A percentile compares a stretch with the other conserved stretches of the same genome.
phyloP scores from a whole-genome alignment of 92 coral and sea anemone species.

The Paramuricea clavata region DNA sequence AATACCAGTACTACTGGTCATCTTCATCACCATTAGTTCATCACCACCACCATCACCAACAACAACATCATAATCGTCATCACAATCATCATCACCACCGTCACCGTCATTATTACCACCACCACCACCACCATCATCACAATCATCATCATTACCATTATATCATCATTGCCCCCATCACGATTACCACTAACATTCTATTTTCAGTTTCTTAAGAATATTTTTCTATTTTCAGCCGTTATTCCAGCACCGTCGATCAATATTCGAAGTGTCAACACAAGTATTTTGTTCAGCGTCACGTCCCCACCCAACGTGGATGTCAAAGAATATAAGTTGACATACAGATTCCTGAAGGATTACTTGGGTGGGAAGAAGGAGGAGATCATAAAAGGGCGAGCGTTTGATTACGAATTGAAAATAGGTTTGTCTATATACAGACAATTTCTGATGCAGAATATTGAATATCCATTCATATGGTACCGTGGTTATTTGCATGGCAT shows the following conservation, averaged over 20 bases:
- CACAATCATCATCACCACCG: no score
- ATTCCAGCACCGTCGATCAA: neutral
- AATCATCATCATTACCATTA: no score
- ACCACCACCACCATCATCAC: no score
- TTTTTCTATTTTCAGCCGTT: neutral
- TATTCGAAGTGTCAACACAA: neutral
- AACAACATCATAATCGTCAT: no score
- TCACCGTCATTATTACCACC: no score
- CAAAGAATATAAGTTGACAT: constrained; percentile 9
- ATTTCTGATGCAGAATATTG: no score
- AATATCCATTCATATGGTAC: no score
- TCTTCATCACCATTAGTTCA: neutral
- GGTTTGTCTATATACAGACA: neutral
- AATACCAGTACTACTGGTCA: no score
- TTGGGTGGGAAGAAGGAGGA: neutral
- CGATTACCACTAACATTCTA: neutral
- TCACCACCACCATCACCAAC: neutral
- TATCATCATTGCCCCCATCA: neutral
- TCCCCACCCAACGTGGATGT: neutral
- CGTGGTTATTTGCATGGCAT: no score
- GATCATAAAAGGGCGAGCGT: neutral
- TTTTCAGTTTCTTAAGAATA: no score
- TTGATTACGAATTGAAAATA: neutral
- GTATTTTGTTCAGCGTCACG: constrained; percentile 18
- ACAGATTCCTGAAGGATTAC: neutral